These are phyloP conservation scores for Phyllotreta cruciferae DNA, from an alignment of 2,888 invertebrate species.

Conservation along the genomic window DNA sequence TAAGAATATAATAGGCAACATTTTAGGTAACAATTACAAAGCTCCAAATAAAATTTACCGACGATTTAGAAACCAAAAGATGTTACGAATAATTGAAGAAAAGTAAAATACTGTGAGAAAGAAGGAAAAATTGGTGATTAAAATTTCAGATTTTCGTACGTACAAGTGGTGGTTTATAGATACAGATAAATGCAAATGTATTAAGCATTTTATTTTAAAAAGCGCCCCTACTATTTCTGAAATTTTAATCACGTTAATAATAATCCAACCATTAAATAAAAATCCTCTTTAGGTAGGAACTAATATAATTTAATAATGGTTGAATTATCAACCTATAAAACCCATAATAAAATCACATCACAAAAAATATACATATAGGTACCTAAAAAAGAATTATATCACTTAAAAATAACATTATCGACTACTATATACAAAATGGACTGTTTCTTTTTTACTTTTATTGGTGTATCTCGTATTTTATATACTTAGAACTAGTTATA, in stretches of 20 bases:
- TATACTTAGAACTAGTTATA: conserved; percentile 17
- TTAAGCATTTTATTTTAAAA: neutral
- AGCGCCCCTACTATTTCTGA: conserved; percentile 6
- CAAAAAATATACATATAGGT: conserved; percentile 27
- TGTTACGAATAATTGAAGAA: conserved; percentile 5
- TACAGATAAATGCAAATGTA: neutral
- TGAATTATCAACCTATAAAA: neutral
- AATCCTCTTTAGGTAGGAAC: too few relatives aligned
- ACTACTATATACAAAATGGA: conserved; percentile 43
- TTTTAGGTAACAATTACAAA: conserved; percentile 46
- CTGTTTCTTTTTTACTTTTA: conserved; percentile 37
- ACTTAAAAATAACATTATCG: conserved; percentile 30
- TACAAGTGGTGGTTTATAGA: neutral
- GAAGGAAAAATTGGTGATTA: neutral
- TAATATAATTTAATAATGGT: too few relatives aligned
- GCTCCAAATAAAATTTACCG: conserved; percentile 25
- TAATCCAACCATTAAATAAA: neutral
- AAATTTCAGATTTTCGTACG: conserved; percentile 4
- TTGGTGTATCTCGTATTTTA: conserved; percentile 16
- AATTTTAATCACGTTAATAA: conserved; percentile 4
- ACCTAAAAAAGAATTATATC: conserved; percentile 29
- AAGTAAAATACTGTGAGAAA: neutral
- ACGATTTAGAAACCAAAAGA: conserved; percentile 32
- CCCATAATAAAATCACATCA: conserved; percentile 34
- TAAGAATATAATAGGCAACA: conserved; percentile 50